Percentiles rank a stretch among this genome's conserved stretches.
Conservation (phyloP, 2,113 vertebrate species). For the Rhynchopsitta pachyrhyncha region DNA sequence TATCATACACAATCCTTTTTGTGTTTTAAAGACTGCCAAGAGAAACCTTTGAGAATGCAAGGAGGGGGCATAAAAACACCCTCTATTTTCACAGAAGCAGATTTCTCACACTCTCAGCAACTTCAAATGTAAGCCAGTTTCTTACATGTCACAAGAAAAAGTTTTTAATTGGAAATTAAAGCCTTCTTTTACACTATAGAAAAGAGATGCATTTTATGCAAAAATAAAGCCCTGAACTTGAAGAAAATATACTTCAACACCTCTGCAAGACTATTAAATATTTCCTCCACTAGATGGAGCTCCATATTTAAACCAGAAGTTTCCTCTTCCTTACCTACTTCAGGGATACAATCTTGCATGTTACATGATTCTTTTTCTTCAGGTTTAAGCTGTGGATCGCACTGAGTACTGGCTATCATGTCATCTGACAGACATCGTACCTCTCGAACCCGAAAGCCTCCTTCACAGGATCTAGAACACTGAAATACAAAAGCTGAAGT, state of each 20-base stretch:
- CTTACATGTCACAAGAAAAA: neutral
- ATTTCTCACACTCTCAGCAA: neutral
- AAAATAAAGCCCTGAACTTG: neutral
- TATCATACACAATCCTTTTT: neutral
- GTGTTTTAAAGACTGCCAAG: neutral
- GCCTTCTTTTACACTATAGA: neutral
- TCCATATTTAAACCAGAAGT: neutral
- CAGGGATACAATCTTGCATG: conserved; percentile 86
- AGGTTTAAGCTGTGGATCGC: conserved; percentile 82
- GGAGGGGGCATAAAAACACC: neutral
- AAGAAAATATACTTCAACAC: neutral
- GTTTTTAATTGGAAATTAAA: neutral
- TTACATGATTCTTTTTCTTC: conserved; percentile 84
- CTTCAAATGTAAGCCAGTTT: neutral
- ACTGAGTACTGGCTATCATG: conserved; percentile 80
- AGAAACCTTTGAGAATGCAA: neutral
- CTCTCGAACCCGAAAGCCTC: conserved; percentile 90
- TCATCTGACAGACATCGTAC: conserved; percentile 90
- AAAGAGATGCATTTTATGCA: neutral
- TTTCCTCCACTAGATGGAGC: conserved; percentile 60
- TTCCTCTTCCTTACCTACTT: conserved; percentile 79
- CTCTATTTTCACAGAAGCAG: neutral
- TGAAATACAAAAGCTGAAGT: conserved; percentile 49
- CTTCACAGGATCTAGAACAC: conserved; percentile 95
- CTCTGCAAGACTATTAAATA: neutral